A percentile compares a stretch with the other conserved stretches of the same genome.
These are phyloP conservation scores for Hetaerina americana DNA, from an alignment of 1,140 invertebrate genomes.

Conservation along the genomic window DNA sequence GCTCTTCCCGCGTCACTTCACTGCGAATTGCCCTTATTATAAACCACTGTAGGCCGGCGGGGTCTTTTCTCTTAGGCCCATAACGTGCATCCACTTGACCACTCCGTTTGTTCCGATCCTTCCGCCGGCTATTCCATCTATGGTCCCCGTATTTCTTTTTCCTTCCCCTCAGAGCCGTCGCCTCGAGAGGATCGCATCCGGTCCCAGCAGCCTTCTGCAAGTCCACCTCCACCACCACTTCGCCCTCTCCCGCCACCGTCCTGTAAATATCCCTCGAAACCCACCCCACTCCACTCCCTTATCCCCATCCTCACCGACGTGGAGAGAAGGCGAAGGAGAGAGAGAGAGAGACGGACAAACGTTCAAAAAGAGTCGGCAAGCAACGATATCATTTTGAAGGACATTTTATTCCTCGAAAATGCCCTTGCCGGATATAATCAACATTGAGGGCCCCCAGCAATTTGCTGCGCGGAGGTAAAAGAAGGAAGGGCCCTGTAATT, in stretches of 20 bases:
- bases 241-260: neutral
- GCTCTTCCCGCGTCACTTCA: too few species aligned
- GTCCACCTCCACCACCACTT: too few species aligned
- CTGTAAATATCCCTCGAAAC: neutral
- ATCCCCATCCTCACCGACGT: neutral
- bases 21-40: too few species aligned
- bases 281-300: neutral
- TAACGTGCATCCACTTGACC: too few species aligned
- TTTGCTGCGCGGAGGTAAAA: neutral
- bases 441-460: neutral
- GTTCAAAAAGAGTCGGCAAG: neutral
- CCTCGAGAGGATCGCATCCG: neutral
- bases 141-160: neutral
- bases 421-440: neutral
- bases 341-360: neutral
- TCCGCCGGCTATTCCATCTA: neutral
- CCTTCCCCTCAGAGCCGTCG: neutral
- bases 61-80: too few species aligned
- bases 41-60: too few species aligned
- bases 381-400: neutral
- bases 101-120: too few species aligned
- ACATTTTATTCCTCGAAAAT: neutral
- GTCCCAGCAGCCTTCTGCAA: too few species aligned
- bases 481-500: neutral
- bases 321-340: neutral